Conservation (phyloP, 2,888 invertebrate species). For the Mylabris sibirica region DNA sequence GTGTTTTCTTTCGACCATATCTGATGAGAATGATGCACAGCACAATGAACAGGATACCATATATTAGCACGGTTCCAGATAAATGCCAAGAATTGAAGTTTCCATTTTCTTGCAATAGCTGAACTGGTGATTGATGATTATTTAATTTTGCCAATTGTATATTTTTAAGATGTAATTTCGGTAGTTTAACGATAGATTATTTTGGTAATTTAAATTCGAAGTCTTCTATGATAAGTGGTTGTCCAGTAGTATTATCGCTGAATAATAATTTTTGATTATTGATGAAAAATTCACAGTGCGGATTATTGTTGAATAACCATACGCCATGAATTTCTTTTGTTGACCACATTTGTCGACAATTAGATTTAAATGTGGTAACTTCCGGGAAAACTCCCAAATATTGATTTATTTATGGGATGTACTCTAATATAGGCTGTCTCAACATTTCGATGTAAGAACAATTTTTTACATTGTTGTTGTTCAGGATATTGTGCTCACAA, state of each 20-base stretch:
- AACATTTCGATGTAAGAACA: no score
- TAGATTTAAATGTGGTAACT: background rate
- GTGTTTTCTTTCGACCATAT: background rate
- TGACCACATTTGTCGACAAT: background rate
- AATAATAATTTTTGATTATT: constrained; percentile 8
- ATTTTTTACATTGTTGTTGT: no score
- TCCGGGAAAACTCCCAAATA: no score
- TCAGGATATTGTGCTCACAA: no score
- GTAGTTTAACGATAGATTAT: background rate
- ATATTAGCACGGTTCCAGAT: no score
- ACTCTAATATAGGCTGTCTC: no score
- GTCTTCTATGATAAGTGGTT: background rate
- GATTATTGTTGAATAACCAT: background rate
- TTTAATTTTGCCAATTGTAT: background rate
- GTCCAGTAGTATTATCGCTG: background rate
- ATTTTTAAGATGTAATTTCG: background rate
- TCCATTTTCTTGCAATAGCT: background rate
- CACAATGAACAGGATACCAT: no score
- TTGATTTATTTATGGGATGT: no score
- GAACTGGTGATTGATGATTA: background rate
- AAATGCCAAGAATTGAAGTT: no score
- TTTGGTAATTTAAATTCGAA: background rate
- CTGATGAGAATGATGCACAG: background rate
- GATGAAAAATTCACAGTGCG: constrained; percentile 1
- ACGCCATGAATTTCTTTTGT: background rate